Conservation (phyloP, 1,140 invertebrate genomes). For the Rhynchophorus ferrugineus region DNA sequence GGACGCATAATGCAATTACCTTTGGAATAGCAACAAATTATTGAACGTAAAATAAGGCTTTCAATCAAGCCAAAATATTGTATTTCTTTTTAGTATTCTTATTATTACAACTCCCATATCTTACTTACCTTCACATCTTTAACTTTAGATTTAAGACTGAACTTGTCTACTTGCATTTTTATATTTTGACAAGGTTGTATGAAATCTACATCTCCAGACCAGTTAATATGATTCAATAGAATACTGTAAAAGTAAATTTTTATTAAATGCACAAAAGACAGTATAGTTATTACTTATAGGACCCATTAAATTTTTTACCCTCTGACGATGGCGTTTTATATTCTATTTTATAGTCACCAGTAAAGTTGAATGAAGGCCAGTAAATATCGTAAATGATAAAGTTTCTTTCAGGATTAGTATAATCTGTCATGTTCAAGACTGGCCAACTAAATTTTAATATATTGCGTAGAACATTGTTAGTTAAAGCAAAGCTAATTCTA, state of each 20-base stretch:
- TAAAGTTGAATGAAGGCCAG: slow-evolving; percentile 1
- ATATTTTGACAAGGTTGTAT: background rate
- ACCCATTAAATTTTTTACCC: background rate
- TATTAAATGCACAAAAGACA: too few species aligned
- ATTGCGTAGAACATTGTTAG: slow-evolving; percentile 1
- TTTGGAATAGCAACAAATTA: too few species aligned
- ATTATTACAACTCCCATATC: too few species aligned
- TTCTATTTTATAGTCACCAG: background rate
- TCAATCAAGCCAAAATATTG: too few species aligned
- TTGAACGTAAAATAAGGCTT: too few species aligned
- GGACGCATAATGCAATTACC: too few species aligned
- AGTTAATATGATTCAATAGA: background rate
- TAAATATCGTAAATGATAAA: background rate
- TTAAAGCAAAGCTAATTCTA: background rate
- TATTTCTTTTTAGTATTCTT: too few species aligned
- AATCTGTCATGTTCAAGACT: background rate
- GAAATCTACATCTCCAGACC: background rate
- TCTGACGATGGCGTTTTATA: background rate
- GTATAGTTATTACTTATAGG: slow-evolving; percentile 7
- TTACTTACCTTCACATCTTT: background rate
- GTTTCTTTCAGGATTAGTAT: background rate
- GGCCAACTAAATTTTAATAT: background rate
- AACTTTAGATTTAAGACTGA: background rate
- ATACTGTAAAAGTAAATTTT: background rate
- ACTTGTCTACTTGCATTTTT: background rate